Conservation (phyloP, 2,113 vertebrate species). For the Hylia prasina region DNA sequence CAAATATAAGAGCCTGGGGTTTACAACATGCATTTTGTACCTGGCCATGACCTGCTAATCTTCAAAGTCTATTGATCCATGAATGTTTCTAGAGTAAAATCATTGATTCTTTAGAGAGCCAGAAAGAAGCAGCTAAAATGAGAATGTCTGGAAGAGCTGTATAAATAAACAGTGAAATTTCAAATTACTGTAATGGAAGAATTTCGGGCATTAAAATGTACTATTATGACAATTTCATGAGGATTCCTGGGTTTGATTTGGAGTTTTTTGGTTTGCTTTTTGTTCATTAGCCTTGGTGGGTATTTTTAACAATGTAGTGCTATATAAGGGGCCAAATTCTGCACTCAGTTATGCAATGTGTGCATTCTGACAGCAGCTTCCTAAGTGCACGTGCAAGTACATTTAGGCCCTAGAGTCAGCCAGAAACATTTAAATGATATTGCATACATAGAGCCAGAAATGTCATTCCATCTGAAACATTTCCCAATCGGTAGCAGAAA, state of each 20-base stretch:
- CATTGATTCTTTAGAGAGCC: background rate
- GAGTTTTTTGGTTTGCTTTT: background rate
- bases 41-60: slow-evolving; percentile 37
- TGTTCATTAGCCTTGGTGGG: background rate
- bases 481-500: background rate
- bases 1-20: slow-evolving; percentile 20
- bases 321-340: background rate
- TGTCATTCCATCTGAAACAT: background rate
- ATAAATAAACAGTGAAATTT: background rate
- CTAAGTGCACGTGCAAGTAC: background rate
- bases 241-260: background rate
- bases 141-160: background rate
- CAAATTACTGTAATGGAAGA: background rate
- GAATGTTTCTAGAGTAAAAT: slow-evolving; percentile 12
- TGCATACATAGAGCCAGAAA: background rate
- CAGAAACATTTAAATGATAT: background rate
- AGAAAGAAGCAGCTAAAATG: background rate
- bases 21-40: slow-evolving; percentile 54
- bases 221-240: background rate
- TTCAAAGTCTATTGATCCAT: slow-evolving; percentile 39
- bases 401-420: background rate
- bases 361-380: background rate
- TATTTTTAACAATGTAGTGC: background rate
- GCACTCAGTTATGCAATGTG: background rate
- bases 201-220: background rate